Conservation (phyloP, 2,888 invertebrate genomes). For the Machimus atricapillus region DNA sequence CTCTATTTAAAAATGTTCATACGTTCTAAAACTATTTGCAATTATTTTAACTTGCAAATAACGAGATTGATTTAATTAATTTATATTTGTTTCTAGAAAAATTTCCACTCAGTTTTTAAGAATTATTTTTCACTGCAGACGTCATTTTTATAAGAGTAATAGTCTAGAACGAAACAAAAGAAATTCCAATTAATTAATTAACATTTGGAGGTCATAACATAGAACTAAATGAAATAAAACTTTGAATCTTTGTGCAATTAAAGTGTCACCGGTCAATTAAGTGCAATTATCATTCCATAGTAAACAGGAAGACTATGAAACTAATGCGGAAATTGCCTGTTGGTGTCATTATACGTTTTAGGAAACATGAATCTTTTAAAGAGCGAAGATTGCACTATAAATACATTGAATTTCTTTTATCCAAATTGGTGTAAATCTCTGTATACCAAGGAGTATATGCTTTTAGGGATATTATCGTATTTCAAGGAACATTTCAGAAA, state of each 20-base stretch:
- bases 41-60: neutral
- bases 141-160: neutral
- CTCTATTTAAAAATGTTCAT: too few species aligned
- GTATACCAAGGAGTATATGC: neutral
- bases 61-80: too few species aligned
- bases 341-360: neutral
- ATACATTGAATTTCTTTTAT: neutral
- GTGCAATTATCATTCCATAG: neutral
- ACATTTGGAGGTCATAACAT: neutral
- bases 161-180: neutral
- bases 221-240: neutral
- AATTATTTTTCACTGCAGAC: neutral
- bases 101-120: neutral
- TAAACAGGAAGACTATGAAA: neutral
- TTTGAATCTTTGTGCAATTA: neutral
- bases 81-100: too few species aligned
- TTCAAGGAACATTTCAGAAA: neutral
- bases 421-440: neutral
- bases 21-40: neutral
- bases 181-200: neutral
- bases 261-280: neutral
- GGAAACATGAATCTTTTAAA: neutral
- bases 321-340: neutral
- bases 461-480: neutral
- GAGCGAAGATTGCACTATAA: neutral